These are phyloP conservation scores for Chaetodon auriga DNA, from an alignment of 2,113 vertebrate genomes.

Conservation along the genomic window DNA sequence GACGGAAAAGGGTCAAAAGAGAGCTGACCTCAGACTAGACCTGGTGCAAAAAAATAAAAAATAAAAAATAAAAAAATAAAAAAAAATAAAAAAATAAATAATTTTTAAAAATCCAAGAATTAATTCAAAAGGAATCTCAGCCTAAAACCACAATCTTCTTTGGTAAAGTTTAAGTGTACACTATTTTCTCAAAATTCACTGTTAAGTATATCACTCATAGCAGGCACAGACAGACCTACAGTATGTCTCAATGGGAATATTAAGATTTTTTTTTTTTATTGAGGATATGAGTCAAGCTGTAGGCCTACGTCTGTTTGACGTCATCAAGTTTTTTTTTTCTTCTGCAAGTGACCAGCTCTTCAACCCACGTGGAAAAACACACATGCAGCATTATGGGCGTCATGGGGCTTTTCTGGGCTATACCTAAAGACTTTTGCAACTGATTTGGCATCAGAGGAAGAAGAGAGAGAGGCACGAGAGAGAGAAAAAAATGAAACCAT, in stretches of 20 bases:
- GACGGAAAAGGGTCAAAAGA: background rate
- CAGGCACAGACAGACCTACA: background rate
- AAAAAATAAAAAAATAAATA: background rate
- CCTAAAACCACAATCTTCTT: background rate
- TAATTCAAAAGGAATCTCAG: background rate
- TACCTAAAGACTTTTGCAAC: slow-evolving; percentile 42
- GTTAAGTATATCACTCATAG: background rate
- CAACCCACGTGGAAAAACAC: slow-evolving; percentile 75
- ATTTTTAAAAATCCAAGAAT: background rate
- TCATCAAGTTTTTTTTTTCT: slow-evolving; percentile 50
- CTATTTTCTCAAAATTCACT: background rate
- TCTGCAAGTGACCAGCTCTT: slow-evolving; percentile 69
- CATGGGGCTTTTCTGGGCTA: slow-evolving; percentile 56
- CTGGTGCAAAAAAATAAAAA: background rate
- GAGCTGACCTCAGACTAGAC: slow-evolving; percentile 4
- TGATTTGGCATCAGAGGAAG: slow-evolving; percentile 34
- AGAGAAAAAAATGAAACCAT: background rate
- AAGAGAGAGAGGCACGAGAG: background rate
- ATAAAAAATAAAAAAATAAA: background rate
- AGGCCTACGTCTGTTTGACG: slow-evolving; percentile 57
- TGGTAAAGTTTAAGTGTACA: background rate
- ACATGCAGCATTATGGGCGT: slow-evolving; percentile 52
- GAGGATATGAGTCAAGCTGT: slow-evolving; percentile 72
- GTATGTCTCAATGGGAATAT: background rate
- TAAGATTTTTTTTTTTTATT: slow-evolving; percentile 25